Evolutionary conservation across 35 echinoderm and acorn worm genomes (phyloP), one percentile per base, ranked within the genome.

Genomic region (Eucidaris tribuloides): DNA sequence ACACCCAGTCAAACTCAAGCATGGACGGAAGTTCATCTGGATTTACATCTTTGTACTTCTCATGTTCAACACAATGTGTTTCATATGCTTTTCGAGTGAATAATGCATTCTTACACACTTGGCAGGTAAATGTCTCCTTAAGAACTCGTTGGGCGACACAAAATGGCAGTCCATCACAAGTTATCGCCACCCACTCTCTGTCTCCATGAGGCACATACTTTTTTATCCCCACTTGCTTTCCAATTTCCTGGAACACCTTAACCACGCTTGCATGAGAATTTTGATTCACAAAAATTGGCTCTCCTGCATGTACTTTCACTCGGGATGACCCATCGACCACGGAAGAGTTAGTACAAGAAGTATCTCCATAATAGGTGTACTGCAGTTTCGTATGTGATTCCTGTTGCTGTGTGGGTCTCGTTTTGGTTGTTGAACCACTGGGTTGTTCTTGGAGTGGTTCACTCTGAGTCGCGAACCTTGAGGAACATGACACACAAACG

Each of bases 141-240:
- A 82, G 22, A 23, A 82, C 52, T 43, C 57, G n/a, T 41, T 61
- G 57, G 5, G 25, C 50, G 20, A 82, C 25, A 3, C 7, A 15
- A 40, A 59, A 82, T 32, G 80, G 80, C 5, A 82, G 54, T 62
- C 80, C 80, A 40, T 82, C 80, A 64, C 80, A 82, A 5, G 57
- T 64, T 3, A 82, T 64, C 4, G 59, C 35, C 18, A 83, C 54
- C 81, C 60, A 83, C 40, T 83, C 58, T 43, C 81, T 40, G 5
- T 13, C 20, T 28, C 34, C 58, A 18, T 30, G 38, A 64, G 30
- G 3, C 15, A 42, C 59, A 61, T 83, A 83, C 18, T 66, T 66
- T 6, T 11, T 42, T 34, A 83, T 48, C 13, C 38, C 0, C 2
- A 83, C 56, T 22, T 83, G 54, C 49, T 66, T 83, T 27, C 81